phyloP scores from a whole-genome alignment of 2,888 invertebrate species.

The Melangyna quadrimaculata region DNA sequence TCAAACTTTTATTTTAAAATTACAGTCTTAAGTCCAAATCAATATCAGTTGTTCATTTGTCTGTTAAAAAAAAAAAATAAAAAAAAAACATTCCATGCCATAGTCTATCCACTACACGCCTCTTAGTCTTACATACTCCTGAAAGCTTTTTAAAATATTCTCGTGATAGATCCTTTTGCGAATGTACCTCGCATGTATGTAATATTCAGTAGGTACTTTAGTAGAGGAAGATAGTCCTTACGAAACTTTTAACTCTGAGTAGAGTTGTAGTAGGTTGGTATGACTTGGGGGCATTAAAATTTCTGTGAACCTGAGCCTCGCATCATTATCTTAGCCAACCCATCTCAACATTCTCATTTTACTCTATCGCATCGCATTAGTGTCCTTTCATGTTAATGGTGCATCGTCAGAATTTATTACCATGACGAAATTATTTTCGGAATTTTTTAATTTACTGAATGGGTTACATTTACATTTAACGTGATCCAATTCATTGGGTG shows the following conservation, averaged over 20 bases:
- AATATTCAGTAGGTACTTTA: not conserved
- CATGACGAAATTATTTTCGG: conserved; percentile 67
- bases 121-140: not conserved
- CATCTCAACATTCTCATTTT: conserved; percentile 27
- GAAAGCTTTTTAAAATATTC: conserved; percentile 9
- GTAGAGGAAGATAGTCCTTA: not conserved
- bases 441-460: conserved; percentile 70
- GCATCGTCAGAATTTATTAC: conserved; percentile 69
- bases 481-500: conserved; percentile 65
- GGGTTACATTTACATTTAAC: conserved; percentile 71
- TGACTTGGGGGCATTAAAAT: not conserved
- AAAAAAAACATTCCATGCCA: not conserved
- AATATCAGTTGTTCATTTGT: conserved; percentile 12
- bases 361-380: conserved; percentile 48
- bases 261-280: not conserved
- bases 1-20: not conserved
- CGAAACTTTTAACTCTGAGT: conserved; percentile 14
- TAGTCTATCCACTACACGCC: not conserved
- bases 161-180: not conserved
- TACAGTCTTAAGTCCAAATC: not conserved
- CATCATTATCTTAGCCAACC: conserved; percentile 12
- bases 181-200: too few relatives aligned
- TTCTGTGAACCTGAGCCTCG: not conserved
- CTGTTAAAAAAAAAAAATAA: not conserved
- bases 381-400: conserved; percentile 66